These are phyloP conservation scores for Crossaster papposus DNA, from an alignment of 53 echinoderm and acorn worm genomes.

Conservation along the genomic window DNA sequence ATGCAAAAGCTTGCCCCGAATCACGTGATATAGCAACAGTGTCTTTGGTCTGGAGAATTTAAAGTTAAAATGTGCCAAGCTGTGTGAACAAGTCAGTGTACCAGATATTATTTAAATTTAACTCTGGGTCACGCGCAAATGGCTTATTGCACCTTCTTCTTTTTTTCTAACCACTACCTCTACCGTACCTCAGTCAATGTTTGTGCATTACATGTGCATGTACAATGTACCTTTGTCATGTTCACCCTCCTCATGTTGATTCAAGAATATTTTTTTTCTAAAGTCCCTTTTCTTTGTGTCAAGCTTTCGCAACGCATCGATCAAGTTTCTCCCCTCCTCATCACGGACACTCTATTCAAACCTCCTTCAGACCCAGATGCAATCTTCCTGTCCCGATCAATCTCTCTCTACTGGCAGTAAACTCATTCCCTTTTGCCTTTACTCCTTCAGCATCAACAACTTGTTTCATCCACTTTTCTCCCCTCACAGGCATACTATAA, in stretches of 20 bases:
- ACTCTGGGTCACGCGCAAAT: too few relatives aligned
- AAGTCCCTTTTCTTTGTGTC: not conserved
- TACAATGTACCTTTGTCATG: not conserved
- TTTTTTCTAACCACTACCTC: too few relatives aligned
- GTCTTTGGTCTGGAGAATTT: too few relatives aligned
- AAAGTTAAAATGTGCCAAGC: too few relatives aligned
- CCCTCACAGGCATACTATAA: not conserved
- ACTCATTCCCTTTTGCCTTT: not conserved
- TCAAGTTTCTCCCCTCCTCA: not conserved
- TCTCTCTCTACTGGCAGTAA: not conserved
- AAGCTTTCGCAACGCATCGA: constrained; percentile 3
- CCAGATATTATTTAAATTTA: too few relatives aligned
- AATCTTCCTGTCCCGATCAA: constrained; percentile 3
- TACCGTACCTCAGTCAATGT: too few relatives aligned
- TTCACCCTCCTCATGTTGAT: not conserved
- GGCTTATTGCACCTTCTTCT: too few relatives aligned
- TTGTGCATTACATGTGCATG: not conserved
- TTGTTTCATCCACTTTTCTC: not conserved
- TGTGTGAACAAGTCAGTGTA: too few relatives aligned
- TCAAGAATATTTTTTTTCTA: not conserved
- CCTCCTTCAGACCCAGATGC: not conserved
- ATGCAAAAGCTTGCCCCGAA: too few relatives aligned
- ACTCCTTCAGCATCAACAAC: not conserved
- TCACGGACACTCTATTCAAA: not conserved
- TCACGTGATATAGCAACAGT: too few relatives aligned